These are phyloP conservation scores for Corynorhinus townsendii DNA, from an alignment of 2,113 vertebrate species.

Conservation along the genomic window DNA sequence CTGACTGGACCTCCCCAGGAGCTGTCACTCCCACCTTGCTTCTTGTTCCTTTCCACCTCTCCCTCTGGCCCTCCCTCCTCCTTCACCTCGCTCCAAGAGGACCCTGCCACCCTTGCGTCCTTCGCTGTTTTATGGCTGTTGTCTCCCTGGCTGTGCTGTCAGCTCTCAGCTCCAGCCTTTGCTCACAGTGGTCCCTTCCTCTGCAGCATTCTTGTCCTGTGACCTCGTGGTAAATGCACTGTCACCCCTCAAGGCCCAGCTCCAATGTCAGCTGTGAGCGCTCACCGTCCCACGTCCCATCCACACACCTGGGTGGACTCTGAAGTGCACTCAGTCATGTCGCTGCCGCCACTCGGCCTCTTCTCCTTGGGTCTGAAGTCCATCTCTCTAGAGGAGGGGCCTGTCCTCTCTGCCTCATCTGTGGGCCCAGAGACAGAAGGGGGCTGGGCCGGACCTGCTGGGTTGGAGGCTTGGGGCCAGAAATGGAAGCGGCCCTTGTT, in stretches of 20 bases:
- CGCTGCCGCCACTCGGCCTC: no score
- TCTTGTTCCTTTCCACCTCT: background rate
- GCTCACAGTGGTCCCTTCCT: background rate
- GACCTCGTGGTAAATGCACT: background rate
- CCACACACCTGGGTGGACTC: background rate
- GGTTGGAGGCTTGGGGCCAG: background rate
- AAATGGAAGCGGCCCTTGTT: background rate
- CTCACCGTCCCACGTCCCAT: rapidly evolving
- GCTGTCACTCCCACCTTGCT: background rate
- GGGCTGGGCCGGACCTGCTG: rapidly evolving
- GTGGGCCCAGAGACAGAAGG: background rate
- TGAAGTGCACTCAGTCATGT: background rate
- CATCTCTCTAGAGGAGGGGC: background rate
- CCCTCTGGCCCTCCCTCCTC: background rate
- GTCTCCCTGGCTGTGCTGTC: background rate
- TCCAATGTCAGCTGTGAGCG: background rate
- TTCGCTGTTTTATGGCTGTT: background rate
- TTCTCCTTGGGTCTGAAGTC: background rate
- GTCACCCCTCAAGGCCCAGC: background rate
- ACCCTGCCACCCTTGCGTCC: background rate
- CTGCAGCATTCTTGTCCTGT: background rate
- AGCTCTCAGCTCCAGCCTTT: background rate
- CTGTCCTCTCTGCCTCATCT: background rate
- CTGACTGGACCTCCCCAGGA: background rate
- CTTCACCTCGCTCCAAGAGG: background rate